phyloP scores from a whole-genome alignment of 2,113 vertebrate species.

The Neolamprologus fasciatus region DNA sequence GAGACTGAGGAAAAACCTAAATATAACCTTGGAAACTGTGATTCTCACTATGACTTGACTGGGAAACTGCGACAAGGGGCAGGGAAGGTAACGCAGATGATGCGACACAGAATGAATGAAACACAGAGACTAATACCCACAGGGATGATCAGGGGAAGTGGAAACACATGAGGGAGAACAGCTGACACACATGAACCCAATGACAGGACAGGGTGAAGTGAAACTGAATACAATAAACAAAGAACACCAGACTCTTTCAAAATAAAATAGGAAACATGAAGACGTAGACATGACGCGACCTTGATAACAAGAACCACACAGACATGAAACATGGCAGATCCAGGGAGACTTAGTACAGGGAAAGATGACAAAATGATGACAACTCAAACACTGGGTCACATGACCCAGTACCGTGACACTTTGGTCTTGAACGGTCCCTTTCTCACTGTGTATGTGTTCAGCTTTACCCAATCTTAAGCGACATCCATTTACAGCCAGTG shows the following conservation, averaged over 20 bases:
- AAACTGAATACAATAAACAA: not conserved
- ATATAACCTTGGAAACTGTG: not conserved
- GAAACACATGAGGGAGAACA: not conserved
- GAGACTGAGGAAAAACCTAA: not conserved
- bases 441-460: not conserved
- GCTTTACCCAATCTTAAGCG: not conserved
- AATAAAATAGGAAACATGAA: not conserved
- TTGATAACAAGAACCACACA: not conserved
- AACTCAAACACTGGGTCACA: not conserved
- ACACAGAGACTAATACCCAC: not conserved
- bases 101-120: not conserved
- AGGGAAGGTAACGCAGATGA: not conserved
- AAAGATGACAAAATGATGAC: not conserved
- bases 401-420: not conserved
- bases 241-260: not conserved
- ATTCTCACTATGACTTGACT: not conserved
- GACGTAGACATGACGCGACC: not conserved
- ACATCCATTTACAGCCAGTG: not conserved
- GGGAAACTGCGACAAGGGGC: rapidly evolving
- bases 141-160: no score
- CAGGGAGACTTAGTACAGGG: not conserved
- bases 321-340: not conserved
- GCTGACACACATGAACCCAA: not conserved
- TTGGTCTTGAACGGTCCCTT: not conserved
- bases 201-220: not conserved